Base-by-base conservation (phyloP, 1,140 invertebrate genomes). In the Nomia melanderi region DNA sequence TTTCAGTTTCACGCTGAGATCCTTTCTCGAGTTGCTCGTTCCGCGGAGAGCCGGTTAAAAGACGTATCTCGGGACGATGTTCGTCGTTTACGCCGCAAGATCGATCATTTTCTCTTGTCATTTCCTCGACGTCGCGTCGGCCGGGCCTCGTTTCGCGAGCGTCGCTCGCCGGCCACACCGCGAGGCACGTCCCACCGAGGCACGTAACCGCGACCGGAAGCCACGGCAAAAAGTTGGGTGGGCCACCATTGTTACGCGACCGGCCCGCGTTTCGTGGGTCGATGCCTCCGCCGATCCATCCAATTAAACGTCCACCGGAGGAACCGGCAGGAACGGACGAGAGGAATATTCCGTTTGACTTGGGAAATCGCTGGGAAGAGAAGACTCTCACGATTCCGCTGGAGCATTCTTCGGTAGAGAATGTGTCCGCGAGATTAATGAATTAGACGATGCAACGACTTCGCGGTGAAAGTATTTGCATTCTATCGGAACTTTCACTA, bases 281-380 rank as follows among this genome's bases (percentile, higher is more conserved):
- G 73, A 79, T 82, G 76, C 63, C 79, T 60, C 74, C 80, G 54
- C 59, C 75, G 63, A 74, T 74, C 41, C 77, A 72, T 85, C 60
- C 77, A 86, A 86, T 82, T 78, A 77, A 85, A 85, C 54, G 65
- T 78, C 70, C 50, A 20, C 36, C 56, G 36, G 27, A 27, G 29
- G 25, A 59, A 50, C 14, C 70, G 60, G 53, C 14, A 57, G 14
- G 39, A 20, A 29, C 25, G 39, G 47, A 44, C 20, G 23, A 60
- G n/a, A 62, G 20, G 47, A 73, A 79, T 78, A 82, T 44, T 44
- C 79, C 70, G 64, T 82, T 63, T 77, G 77, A 50, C 71, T 79
- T 80, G 66, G 53, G 36, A 65, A 50, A 78, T 79, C 54, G 64
- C 62, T 1, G 62, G 54, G 81, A 77, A 82, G 77, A 60, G 66